phyloP scores from a whole-genome alignment of 2,888 invertebrate genomes.

The Cacoxenus indagator region DNA sequence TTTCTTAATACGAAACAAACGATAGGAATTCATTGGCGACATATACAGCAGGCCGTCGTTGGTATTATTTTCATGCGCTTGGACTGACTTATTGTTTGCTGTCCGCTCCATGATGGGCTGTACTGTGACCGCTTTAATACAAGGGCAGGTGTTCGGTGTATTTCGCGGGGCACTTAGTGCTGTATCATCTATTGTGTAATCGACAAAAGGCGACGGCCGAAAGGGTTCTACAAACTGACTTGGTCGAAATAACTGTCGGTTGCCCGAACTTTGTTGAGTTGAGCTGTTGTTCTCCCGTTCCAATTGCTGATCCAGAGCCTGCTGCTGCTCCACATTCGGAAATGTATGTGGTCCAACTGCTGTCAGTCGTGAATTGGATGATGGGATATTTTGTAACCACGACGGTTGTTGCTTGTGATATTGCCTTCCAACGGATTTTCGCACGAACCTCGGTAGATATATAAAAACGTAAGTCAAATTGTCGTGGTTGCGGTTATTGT shows the following conservation, averaged over 20 bases:
- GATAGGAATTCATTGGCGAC: neutral
- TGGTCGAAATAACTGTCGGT: neutral
- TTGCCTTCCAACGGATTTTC: neutral
- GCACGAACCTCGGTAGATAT: neutral
- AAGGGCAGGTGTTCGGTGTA: neutral
- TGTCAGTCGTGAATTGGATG: neutral
- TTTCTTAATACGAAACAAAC: neutral
- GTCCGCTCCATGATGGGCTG: neutral
- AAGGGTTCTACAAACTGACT: neutral
- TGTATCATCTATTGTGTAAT: neutral
- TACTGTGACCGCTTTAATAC: neutral
- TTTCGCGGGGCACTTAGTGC: neutral
- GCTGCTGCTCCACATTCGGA: neutral
- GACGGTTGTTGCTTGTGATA: neutral
- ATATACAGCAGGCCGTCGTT: neutral
- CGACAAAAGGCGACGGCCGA: neutral
- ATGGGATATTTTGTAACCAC: neutral
- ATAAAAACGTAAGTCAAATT: neutral
- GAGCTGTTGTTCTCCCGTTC: too few relatives aligned
- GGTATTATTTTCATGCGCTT: neutral
- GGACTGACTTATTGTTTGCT: neutral
- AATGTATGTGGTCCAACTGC: neutral
- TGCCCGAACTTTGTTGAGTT: neutral
- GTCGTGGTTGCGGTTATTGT: neutral
- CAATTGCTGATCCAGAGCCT: neutral